Conservation (phyloP, 2,888 invertebrate genomes). For the Melanophora roralis region DNA sequence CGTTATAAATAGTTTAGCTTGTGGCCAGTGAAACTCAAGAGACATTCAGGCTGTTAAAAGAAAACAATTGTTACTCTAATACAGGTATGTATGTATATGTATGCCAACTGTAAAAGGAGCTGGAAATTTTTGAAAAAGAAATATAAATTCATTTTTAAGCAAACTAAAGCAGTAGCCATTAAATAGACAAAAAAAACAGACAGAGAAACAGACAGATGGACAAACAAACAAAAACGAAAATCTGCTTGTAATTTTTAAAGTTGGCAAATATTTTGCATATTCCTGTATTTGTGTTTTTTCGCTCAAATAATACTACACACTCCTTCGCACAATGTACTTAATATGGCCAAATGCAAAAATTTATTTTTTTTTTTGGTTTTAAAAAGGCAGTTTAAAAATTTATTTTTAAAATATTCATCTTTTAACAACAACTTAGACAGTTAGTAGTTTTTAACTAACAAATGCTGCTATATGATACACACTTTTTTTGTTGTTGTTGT, state of each 20-base stretch:
- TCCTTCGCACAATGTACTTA: constrained; percentile 26
- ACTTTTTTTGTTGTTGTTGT: constrained; percentile 16
- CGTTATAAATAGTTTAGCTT: constrained; percentile 51
- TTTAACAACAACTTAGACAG: constrained; percentile 56
- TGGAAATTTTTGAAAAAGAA: constrained; percentile 17
- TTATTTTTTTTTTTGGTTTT: constrained; percentile 18
- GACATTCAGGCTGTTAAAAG: constrained; percentile 22
- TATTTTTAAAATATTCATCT: constrained; percentile 48
- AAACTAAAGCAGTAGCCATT: constrained; percentile 58
- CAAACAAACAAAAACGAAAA: too few species aligned
- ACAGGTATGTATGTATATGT: not conserved
- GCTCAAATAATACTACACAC: not conserved
- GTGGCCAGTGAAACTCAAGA: constrained; percentile 22
- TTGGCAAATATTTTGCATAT: constrained; percentile 55
- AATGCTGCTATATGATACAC: constrained; percentile 32
- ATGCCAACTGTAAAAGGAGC: constrained; percentile 22
- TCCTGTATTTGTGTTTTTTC: not conserved
- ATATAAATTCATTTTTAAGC: constrained; percentile 24
- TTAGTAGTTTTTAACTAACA: constrained; percentile 60
- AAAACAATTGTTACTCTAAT: constrained; percentile 22
- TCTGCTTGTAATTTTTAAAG: constrained; percentile 20
- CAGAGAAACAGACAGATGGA: constrained; percentile 3
- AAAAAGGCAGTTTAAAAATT: constrained; percentile 31
- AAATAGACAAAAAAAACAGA: constrained; percentile 43
- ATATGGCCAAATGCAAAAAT: constrained; percentile 22